These are phyloP conservation scores for Zingel zingel DNA, from an alignment of 2,113 vertebrate genomes.

Conservation along the genomic window DNA sequence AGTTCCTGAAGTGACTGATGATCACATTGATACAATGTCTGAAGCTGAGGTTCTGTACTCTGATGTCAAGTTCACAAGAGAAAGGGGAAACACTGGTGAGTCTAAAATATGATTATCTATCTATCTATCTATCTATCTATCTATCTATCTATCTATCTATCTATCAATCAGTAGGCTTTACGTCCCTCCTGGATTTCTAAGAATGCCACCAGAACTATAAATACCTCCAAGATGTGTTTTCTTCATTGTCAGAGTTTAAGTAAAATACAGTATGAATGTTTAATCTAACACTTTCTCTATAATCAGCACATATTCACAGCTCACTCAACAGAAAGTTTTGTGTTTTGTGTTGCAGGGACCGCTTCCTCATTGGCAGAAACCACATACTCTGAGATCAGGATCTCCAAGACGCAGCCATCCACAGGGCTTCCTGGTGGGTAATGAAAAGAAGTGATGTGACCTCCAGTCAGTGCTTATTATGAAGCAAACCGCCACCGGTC, in stretches of 20 bases:
- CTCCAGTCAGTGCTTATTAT: not conserved
- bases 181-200: not conserved
- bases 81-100: constrained; percentile 23
- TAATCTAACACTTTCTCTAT: not conserved
- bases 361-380: not conserved
- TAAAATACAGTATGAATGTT: not conserved
- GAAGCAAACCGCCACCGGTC: too few relatives aligned
- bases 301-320: rapidly evolving
- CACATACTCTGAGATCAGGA: constrained; percentile 43
- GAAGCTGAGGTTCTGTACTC: constrained; percentile 46
- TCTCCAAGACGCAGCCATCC: not conserved
- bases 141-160: not conserved
- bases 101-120: not conserved
- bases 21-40: constrained; percentile 37
- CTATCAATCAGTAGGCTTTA: not conserved
- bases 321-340: not conserved
- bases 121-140: not conserved
- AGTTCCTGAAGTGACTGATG: not conserved
- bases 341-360: not conserved
- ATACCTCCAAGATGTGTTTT: not conserved
- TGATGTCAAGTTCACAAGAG: constrained; percentile 52
- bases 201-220: not conserved
- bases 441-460: not conserved
- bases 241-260: not conserved
- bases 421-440: constrained; percentile 23